Evolutionary conservation across 2,797 vertebrate species (phyloP), one percentile per base, ranked within the genome.

Genomic region (Muscicapa comitata): DNA sequence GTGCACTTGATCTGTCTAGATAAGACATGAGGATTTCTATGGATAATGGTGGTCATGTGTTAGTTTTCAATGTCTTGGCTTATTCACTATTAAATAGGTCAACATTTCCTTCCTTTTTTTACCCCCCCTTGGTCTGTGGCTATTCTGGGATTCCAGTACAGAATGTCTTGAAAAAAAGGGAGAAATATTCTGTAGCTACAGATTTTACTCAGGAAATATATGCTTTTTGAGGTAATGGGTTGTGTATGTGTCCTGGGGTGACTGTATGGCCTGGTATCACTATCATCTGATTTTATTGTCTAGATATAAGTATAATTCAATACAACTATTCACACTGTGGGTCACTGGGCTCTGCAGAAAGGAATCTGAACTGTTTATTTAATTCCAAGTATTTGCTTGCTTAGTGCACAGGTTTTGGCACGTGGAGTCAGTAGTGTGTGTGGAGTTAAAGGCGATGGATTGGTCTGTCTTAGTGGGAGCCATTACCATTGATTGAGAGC

Each of bases 111-210:
- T 40, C 51, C 18, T 7, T 9, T 31, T 28, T 17, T 40, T 18
- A 12, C 5, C 2, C 1, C 3, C 4, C 29, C 25, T 55, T 75
- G 4, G 7, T 31, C 21, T 70, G 26, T 92, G 57, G 57, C 68
- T 94, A 53, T 93, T 95, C 51, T 91, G 65, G 45, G 57, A 55
- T 65, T 88, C 58, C 74, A 37, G 65, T 74, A 94, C 61, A 94
- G 81, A 61, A 83, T 87, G 65, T 91, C 78, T 94, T 83, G 38
- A 53, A 82, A 86, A 86, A 47, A 48, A 62, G 42, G 53, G 26
- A 68, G 31, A 43, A 76, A 51, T 43, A 59, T 53, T 94, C 57
- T 28, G 20, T 51, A 37, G 19, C n/a, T 48, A 3, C 47, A 20
- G 42, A 58, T 70, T 73, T 86, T 33, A 45, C 6, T 38, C 10